phyloP scores from a whole-genome alignment of 2,113 vertebrate genomes.

The Ahaetulla prasina region DNA sequence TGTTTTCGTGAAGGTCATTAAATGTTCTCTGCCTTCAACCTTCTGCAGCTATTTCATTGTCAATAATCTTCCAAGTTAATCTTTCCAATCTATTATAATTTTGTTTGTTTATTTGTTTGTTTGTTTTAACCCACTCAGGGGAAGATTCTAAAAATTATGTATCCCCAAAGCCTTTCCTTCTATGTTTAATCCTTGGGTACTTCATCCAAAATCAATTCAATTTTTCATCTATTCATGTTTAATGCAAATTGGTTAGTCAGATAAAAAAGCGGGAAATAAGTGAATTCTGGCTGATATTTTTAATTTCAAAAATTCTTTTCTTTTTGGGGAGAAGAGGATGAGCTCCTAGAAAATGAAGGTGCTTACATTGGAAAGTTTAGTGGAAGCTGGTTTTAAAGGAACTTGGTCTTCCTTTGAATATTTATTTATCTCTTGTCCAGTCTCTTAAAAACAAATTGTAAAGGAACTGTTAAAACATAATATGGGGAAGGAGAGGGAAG shows the following conservation, averaged over 20 bases:
- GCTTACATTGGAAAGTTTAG: neutral
- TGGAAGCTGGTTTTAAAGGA: neutral
- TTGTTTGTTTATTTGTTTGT: neutral
- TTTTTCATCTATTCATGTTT: rapidly evolving
- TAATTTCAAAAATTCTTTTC: neutral
- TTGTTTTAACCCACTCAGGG: neutral
- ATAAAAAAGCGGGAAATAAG: neutral
- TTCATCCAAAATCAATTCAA: neutral
- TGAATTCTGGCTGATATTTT: neutral
- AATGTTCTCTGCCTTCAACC: neutral
- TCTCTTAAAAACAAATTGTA: neutral
- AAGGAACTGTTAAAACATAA: neutral
- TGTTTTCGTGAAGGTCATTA: conserved; percentile 22
- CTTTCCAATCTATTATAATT: neutral
- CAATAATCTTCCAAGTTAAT: neutral
- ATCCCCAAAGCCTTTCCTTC: neutral
- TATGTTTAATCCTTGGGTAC: neutral
- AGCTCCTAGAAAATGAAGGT: neutral
- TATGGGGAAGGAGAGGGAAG: neutral
- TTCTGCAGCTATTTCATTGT: neutral
- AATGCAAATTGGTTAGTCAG: neutral
- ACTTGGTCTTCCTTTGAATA: neutral
- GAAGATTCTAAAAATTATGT: neutral
- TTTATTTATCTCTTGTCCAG: rapidly evolving
- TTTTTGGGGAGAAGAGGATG: neutral